Base-by-base conservation (phyloP, 1,140 invertebrate genomes). In the Centruroides vittatus region DNA sequence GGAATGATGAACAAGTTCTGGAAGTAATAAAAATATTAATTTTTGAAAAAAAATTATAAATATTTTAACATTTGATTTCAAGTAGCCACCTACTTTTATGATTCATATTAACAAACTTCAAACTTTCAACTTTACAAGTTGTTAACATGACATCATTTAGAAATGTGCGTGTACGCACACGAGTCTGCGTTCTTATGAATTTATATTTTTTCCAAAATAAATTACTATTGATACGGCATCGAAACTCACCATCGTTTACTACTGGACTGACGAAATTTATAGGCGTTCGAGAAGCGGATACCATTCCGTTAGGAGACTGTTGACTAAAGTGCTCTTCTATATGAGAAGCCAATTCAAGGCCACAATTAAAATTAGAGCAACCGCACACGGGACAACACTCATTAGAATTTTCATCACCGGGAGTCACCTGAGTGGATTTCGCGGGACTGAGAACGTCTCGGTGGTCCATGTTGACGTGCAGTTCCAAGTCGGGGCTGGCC, bases 401-500 rank as follows among this genome's bases (percentile, higher is more conserved):
- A 60, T 63, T 70, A 61, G 65, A 69, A 61, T 66, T 68, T 52
- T 72, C 70, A 49, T 66, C 69, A 55, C 60, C 64, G 51, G 69
- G 64, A 47, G 65, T 65, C 12, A 57, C 61, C 41, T 64, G 60
- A 46, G 67, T 62, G 34, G 60, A 64, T 54, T 57, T 59, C 36
- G 64, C 69, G 23, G 80, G 80, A 68, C 83, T 85, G 6, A 86
- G 74, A 64, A 86, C 81, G 72, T 86, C 84, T 69, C 80, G 79
- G 71, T 91, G 88, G 69, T 88, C 86, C 35, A 88, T 84, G 72
- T 90, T 90, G 0, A 91, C 87, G 72, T 92, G 89, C 9, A 88
- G 71, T 72, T 89, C 86, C 35, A 91, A 78, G 70, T 88, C 86
- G n/a, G 83, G 81, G 9, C 81, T 81, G 62, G 83, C 82, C 34